These are phyloP conservation scores for Drosophila robusta DNA, from an alignment of 2,888 invertebrate species.

Conservation along the genomic window DNA sequence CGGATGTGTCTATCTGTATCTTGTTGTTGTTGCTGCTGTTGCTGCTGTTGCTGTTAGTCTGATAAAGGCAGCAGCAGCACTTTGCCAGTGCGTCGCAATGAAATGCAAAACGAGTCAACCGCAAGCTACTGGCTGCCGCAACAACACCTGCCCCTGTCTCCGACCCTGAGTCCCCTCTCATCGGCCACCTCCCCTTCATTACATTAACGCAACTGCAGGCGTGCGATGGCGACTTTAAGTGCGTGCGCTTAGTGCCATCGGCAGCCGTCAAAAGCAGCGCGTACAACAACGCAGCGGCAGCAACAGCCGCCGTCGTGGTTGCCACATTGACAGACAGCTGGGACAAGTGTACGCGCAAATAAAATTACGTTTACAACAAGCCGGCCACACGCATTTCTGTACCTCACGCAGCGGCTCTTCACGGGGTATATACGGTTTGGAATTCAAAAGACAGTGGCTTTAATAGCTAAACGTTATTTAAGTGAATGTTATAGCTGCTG, in stretches of 20 bases:
- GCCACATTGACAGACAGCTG: slow-evolving; percentile 69
- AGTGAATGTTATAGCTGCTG: too few species aligned
- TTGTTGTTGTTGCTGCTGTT: slow-evolving; percentile 9
- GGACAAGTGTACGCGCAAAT: slow-evolving; percentile 71
- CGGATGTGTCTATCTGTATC: slow-evolving; percentile 47
- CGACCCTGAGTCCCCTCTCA: too few species aligned
- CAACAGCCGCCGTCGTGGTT: slow-evolving; percentile 32
- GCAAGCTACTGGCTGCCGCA: slow-evolving; percentile 37
- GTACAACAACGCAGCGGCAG: slow-evolving; percentile 29
- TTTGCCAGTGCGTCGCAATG: slow-evolving; percentile 45
- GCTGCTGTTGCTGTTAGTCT: slow-evolving; percentile 18
- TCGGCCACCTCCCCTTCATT: slow-evolving; percentile 1
- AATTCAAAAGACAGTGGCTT: not conserved
- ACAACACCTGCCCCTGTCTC: not conserved
- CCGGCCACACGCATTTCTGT: slow-evolving; percentile 68
- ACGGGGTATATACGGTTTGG: slow-evolving; percentile 16
- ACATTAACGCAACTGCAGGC: slow-evolving; percentile 65
- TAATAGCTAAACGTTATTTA: too few species aligned
- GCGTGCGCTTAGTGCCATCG: slow-evolving; percentile 76
- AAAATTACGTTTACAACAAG: slow-evolving; percentile 73
- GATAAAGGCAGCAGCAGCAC: slow-evolving; percentile 38
- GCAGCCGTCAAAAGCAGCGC: slow-evolving; percentile 74
- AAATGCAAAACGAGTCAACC: slow-evolving; percentile 71
- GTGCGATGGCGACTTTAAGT: slow-evolving; percentile 66
- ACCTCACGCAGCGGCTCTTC: not conserved